Base-by-base conservation (phyloP, 2,797 vertebrate genomes). In the Xenops minutus region DNA sequence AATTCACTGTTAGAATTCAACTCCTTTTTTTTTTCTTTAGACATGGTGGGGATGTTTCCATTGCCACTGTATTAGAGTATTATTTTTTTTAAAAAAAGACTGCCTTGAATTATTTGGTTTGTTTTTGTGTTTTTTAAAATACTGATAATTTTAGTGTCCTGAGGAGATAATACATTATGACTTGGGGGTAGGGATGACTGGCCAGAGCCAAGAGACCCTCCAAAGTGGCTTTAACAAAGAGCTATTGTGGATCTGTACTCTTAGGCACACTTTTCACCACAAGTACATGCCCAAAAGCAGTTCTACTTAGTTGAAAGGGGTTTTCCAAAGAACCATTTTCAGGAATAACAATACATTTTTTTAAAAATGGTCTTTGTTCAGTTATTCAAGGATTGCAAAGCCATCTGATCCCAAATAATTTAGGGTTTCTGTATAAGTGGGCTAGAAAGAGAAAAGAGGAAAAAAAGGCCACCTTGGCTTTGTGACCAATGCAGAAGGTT, bases 1-100 rank as follows among this genome's bases (percentile, higher is more conserved):
- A 61, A 96, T 85, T 82, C 16, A 90, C 44, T 86, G 64, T 41
- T 83, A 93, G 30, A 94, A 85, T 72, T 89, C 68, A 85, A 22
- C 12, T 82, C 26, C 2, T 30, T 30, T 32, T 74, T n/a, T 78
- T 92, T 92, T 83, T 64, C 80, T 36, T 55, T 78, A 83, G 27
- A 43, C 12, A 21, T 62, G 8, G 43, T 75, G 3, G 14, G 17
- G 16, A 20, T 67, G 23, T 44, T 73, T 62, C 46, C 39, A 36
- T 29, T 41, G 36, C 48, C 66, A 77, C 12, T 49, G 0, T 22
- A 37, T 41, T 16, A 76, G 36, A 82, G 8, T 48, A 78, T 41
- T 63, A 54, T 82, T 82, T 85, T 48, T 16, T n/a, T n/a, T 19
- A 2, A 54, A 19, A 43, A 43, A 44, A 44, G 44, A 44, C 19